A percentile compares a stretch with the other conserved stretches of the same genome.
phyloP scores from a whole-genome alignment of 2,797 vertebrate species.

The Nannoperca australis region DNA sequence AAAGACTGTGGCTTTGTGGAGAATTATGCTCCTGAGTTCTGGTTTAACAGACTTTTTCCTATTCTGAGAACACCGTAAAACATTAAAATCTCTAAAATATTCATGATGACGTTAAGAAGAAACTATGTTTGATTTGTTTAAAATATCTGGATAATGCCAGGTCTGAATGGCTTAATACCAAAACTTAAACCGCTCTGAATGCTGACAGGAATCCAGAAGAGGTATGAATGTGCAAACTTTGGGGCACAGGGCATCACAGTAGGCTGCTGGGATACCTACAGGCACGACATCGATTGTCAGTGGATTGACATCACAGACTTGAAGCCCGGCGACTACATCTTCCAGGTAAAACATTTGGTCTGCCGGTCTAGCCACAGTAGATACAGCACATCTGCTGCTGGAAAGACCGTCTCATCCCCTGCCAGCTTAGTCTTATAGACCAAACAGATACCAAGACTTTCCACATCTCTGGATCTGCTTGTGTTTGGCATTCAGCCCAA shows the following conservation, averaged over 20 bases:
- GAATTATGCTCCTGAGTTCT: not conserved
- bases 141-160: not conserved
- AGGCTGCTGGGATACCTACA: slow-evolving; percentile 95
- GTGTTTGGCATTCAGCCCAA: slow-evolving; percentile 9
- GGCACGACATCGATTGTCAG: slow-evolving; percentile 98
- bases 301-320: slow-evolving; percentile 96
- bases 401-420: slow-evolving; percentile 33
- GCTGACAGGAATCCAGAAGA: slow-evolving; percentile 86
- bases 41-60: not conserved
- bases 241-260: slow-evolving; percentile 95
- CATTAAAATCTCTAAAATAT: not conserved
- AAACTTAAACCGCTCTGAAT: slow-evolving; percentile 23
- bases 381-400: slow-evolving; percentile 29
- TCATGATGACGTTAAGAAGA: not conserved
- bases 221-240: slow-evolving; percentile 94
- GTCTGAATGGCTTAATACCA: not conserved
- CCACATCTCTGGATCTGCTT: slow-evolving; percentile 15
- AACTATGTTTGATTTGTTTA: not conserved
- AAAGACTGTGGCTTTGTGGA: not conserved
- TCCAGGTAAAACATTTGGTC: slow-evolving; percentile 85
- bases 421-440: slow-evolving; percentile 24
- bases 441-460: slow-evolving; percentile 34
- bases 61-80: not conserved
- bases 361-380: not conserved
- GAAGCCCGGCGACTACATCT: slow-evolving; percentile 92